Percentiles rank a stretch among this genome's conserved stretches.
These are phyloP conservation scores for Hemaris fuciformis DNA, from an alignment of 2,888 invertebrate genomes.

Conservation along the genomic window DNA sequence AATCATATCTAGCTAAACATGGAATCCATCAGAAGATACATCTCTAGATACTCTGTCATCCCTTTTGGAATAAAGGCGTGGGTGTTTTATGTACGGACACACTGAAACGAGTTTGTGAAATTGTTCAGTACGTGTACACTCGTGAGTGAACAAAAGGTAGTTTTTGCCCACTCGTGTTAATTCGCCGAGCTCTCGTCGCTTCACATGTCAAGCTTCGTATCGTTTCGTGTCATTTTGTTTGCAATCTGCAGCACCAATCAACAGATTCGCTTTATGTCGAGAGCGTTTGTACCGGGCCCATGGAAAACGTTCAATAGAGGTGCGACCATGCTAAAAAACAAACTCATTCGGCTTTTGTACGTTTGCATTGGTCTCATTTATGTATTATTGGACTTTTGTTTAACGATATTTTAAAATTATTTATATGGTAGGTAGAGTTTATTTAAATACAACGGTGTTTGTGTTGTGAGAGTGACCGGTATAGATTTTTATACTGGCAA, in stretches of 20 bases:
- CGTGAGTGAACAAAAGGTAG: background rate
- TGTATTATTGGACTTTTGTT: background rate
- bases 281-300: background rate
- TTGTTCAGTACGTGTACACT: background rate
- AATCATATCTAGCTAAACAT: no score
- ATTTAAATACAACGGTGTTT: no score
- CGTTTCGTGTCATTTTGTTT: background rate
- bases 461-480: no score
- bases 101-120: no score
- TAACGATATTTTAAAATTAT: no score
- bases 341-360: background rate
- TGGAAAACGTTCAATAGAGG: background rate
- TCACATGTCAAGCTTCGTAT: background rate
- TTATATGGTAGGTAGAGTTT: no score
- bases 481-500: no score
- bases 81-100: no score
- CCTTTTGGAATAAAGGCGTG: no score
- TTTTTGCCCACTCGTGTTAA: background rate
- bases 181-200: background rate
- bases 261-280: conserved; percentile 12
- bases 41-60: no score
- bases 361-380: background rate
- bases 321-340: background rate
- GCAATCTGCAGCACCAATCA: conserved; percentile 1
- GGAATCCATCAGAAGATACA: no score